Conservation (phyloP, 2,797 vertebrate species). For the Channallabes apus region DNA sequence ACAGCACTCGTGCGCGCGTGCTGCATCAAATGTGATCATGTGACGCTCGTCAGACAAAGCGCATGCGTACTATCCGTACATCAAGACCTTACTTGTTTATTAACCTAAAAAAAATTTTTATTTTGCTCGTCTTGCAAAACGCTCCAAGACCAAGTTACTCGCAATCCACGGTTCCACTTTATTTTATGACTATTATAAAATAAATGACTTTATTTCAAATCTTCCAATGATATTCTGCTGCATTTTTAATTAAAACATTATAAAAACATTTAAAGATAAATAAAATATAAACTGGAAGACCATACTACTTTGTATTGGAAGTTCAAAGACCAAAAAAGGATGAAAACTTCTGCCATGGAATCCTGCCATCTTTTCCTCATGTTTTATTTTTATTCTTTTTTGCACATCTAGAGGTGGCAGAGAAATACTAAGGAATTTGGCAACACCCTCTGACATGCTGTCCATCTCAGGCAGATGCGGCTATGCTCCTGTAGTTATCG, state of each 20-base stretch:
- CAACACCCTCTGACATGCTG: not conserved
- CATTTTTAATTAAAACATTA: not conserved
- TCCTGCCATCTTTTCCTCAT: constrained; percentile 27
- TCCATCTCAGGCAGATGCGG: constrained; percentile 1
- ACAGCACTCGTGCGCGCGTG: too few relatives aligned
- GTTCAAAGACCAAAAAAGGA: not conserved
- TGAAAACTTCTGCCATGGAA: not conserved
- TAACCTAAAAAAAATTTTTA: too few relatives aligned
- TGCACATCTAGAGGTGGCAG: constrained; percentile 40
- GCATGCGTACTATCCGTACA: too few relatives aligned
- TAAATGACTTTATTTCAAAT: too few relatives aligned
- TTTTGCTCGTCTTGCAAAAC: too few relatives aligned
- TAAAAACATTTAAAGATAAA: not conserved
- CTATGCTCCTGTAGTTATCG: not conserved
- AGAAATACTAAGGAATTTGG: constrained; percentile 18
- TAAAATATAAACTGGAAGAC: not conserved
- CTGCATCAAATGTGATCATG: too few relatives aligned
- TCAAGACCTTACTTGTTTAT: too few relatives aligned
- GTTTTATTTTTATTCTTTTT: constrained; percentile 33
- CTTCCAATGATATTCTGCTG: not conserved
- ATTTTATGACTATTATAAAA: too few relatives aligned
- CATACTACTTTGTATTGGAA: not conserved
- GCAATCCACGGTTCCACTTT: too few relatives aligned
- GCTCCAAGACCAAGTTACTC: too few relatives aligned
- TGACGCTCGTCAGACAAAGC: too few relatives aligned